These are phyloP conservation scores for Triops longicaudatus DNA, from an alignment of 1,140 invertebrate genomes.

Conservation along the genomic window DNA sequence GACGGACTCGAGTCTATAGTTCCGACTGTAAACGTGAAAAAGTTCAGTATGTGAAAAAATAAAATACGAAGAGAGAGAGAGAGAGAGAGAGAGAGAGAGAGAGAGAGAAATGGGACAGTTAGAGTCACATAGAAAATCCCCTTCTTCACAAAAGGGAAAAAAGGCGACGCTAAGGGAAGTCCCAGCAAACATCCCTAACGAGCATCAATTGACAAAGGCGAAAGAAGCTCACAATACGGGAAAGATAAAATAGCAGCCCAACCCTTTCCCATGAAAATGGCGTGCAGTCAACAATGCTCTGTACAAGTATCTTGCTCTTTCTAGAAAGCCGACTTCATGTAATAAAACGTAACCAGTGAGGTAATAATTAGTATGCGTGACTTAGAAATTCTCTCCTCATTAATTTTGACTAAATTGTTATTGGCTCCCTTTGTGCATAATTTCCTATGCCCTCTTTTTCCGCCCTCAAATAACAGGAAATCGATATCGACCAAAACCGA, in stretches of 20 bases:
- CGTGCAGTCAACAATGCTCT: background rate
- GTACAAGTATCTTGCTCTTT: background rate
- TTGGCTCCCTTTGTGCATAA: too few relatives aligned
- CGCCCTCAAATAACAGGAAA: too few relatives aligned
- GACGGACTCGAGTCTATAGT: background rate
- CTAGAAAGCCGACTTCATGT: background rate
- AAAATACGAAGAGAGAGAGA: too few relatives aligned
- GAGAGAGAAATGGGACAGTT: too few relatives aligned
- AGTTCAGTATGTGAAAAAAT: too few relatives aligned
- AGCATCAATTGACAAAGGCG: background rate
- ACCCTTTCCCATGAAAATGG: background rate
- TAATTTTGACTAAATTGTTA: too few relatives aligned
- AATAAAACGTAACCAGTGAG: too few relatives aligned
- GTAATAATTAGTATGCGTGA: too few relatives aligned
- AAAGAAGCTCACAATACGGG: background rate
- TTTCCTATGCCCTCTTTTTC: too few relatives aligned
- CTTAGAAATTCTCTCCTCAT: too few relatives aligned
- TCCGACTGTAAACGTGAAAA: background rate
- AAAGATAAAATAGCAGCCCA: background rate
- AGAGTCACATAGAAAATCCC: too few relatives aligned
- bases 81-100: too few relatives aligned
- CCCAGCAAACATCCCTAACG: background rate
- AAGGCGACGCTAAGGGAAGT: background rate
- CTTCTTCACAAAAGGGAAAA: background rate
- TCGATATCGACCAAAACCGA: background rate